Base-by-base conservation (phyloP, 2,113 vertebrate species). In the Phylloscopus whistleri region DNA sequence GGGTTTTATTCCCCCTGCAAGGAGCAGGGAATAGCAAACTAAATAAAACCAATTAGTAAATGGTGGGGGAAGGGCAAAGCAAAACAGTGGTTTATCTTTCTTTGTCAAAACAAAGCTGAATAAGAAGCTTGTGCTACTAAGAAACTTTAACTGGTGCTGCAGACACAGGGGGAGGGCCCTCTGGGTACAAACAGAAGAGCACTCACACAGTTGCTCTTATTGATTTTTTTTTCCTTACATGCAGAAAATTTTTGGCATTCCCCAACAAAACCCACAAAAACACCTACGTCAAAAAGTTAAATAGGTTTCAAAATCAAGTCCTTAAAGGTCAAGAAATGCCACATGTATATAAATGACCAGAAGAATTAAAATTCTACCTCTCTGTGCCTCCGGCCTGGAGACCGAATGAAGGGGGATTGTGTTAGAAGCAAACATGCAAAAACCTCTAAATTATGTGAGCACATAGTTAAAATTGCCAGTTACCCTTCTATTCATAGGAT, bases 101-200 rank as follows among this genome's bases (percentile, higher is more conserved):
- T 95, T 87, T 91, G 91, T 94, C 74, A 91, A 95, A 96, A 94
- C 93, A 93, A 91, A 94, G 91, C 94, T 96, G 95, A 97, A 96
- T 95, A 96, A 96, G 96, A 89, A 95, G 94, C 87, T 93, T 96
- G 96, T 97, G 89, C 89, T 79, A 10, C 69, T 69, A 52, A 89
- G 80, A 64, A 84, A 93, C 62, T 92, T 90, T 78, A 78, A 59
- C 49, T 84, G 92, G 68, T 79, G 64, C 52, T 75, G 16, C 37
- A 53, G 75, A 21, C 83, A 37, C 14, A 18, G 83, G 70, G 86
- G 89, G 91, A 91, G 94, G 70, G 91, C 72, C 56, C 48, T 86
- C 52, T 1, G 15, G 37, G 51, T 88, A 41, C 30, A 80, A 63
- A 93, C 93, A 96, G 87, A 94, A 64, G 43, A 88, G 39, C 55